Evolutionary conservation across 2,113 vertebrate genomes (phyloP).

Genomic region (Cyphomyrus discorhynchus): DNA sequence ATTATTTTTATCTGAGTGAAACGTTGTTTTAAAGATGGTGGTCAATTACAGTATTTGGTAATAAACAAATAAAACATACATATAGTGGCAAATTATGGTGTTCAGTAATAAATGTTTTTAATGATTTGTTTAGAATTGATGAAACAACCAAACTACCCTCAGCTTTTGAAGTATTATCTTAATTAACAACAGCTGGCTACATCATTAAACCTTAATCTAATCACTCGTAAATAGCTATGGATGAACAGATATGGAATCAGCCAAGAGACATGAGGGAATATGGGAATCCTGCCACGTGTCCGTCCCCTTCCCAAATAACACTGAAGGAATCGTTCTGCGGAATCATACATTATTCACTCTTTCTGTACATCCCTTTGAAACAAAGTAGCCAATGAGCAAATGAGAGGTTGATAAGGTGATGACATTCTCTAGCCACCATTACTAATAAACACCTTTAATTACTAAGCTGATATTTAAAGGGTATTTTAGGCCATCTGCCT

Average conservation of each 20-base stretch:
- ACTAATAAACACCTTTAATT: neutral
- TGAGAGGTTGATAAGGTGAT: neutral
- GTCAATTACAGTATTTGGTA: neutral
- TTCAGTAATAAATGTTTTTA: neutral
- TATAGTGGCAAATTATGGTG: neutral
- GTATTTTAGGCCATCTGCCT: neutral
- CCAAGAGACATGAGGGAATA: neutral
- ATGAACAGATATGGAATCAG: neutral
- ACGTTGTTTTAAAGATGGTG: neutral
- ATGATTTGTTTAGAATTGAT: neutral
- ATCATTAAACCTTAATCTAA: neutral
- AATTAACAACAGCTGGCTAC: neutral
- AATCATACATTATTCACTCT: neutral
- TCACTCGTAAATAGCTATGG: neutral
- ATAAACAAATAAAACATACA: neutral
- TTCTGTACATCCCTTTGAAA: neutral
- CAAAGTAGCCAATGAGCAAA: neutral
- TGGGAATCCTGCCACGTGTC: slow-evolving; percentile 27
- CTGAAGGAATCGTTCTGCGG: neutral
- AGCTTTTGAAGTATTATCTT: neutral
- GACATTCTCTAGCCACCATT: neutral
- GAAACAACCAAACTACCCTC: neutral
- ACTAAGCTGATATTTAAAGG: neutral
- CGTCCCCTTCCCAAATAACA: neutral
- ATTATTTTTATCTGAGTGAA: neutral